Percentiles rank a stretch among this genome's conserved stretches.
Conservation (phyloP, 2,113 vertebrate species). For the Castor canadensis region DNA sequence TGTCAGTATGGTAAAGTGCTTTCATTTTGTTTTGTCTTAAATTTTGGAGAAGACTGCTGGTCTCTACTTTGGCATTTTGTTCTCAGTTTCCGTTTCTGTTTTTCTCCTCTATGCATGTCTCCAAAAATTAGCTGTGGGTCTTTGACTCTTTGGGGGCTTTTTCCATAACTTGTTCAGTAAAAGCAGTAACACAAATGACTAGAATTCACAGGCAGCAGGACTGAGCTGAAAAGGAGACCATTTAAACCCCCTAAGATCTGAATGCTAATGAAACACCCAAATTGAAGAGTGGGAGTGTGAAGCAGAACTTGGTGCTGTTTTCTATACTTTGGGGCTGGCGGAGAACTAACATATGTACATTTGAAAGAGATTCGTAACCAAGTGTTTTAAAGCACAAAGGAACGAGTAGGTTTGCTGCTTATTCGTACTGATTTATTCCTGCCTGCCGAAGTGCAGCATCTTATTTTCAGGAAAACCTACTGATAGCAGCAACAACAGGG, state of each 20-base stretch:
- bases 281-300: neutral
- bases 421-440: neutral
- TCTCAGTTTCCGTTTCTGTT: neutral
- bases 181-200: neutral
- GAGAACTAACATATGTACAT: neutral
- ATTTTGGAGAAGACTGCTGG: neutral
- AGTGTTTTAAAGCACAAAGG: neutral
- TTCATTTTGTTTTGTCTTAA: neutral
- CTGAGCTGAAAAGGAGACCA: neutral
- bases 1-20: too few relatives aligned
- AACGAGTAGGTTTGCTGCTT: neutral
- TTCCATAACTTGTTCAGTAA: neutral
- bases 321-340: neutral
- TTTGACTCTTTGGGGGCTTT: neutral
- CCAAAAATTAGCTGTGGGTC: neutral
- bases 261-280: neutral
- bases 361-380: neutral
- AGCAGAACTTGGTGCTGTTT: neutral
- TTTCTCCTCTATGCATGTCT: neutral
- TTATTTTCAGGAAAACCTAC: slow-evolving; percentile 22
- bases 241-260: neutral
- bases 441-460: neutral
- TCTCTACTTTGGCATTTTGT: neutral
- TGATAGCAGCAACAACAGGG: neutral
- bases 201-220: neutral